A percentile compares a stretch with the other conserved stretches of the same genome.
Conservation (phyloP, 2,113 vertebrate genomes). For the Stomatorhinus ivindoensis region DNA sequence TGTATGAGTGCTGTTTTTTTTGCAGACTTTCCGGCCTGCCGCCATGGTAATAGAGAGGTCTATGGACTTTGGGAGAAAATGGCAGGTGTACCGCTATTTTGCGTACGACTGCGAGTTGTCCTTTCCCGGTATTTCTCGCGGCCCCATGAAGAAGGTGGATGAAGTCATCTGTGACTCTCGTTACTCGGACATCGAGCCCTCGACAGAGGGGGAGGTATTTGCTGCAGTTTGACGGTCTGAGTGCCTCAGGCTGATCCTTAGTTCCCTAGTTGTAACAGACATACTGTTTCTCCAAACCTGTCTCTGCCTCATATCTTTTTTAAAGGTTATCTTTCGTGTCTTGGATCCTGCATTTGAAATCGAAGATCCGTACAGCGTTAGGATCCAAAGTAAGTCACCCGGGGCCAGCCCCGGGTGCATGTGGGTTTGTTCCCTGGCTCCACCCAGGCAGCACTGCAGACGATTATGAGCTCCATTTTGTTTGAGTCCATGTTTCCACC, state of each 20-base stretch:
- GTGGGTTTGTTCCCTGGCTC: too few species aligned
- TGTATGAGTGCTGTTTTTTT: background rate
- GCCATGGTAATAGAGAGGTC: slow-evolving; percentile 96
- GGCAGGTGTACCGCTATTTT: slow-evolving; percentile 92
- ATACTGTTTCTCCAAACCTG: background rate
- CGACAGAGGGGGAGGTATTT: slow-evolving; percentile 88
- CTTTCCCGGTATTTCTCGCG: slow-evolving; percentile 70
- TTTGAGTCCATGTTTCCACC: background rate
- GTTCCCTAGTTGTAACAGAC: background rate
- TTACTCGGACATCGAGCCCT: slow-evolving; percentile 95
- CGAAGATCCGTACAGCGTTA: slow-evolving; percentile 86
- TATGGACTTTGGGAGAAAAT: slow-evolving; percentile 81
- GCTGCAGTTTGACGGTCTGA: background rate
- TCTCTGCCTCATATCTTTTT: background rate
- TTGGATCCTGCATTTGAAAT: slow-evolving; percentile 92
- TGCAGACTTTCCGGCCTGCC: slow-evolving; percentile 87
- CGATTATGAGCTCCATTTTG: background rate
- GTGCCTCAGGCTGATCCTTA: background rate
- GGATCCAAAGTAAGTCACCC: slow-evolving; percentile 84
- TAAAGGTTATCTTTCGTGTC: slow-evolving; percentile 89
- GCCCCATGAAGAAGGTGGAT: slow-evolving; percentile 91
- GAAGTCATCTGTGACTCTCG: slow-evolving; percentile 92
- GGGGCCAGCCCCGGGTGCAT: background rate
- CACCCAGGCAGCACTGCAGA: background rate
- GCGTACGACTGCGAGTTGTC: slow-evolving; percentile 90